phyloP scores from a whole-genome alignment of 2,888 invertebrate genomes.

The Tenthredo notha region DNA sequence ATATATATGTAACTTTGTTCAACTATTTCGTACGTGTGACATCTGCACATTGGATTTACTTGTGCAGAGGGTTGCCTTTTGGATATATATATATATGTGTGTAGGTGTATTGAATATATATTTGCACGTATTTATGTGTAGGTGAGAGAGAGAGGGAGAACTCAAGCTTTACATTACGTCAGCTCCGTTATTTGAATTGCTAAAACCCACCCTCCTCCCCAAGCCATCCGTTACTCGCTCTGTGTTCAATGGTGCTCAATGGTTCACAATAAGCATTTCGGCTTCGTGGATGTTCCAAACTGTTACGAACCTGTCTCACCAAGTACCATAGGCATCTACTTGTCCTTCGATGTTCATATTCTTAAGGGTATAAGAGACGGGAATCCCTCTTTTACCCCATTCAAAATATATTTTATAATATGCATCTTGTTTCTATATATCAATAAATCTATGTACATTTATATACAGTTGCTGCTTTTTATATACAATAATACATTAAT shows the following conservation, averaged over 20 bases:
- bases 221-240: conserved; percentile 28
- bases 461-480: too few species aligned
- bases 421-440: neutral
- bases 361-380: too few species aligned
- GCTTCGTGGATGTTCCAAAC: conserved; percentile 17
- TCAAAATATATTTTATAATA: neutral
- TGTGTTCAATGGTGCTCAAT: conserved; percentile 27
- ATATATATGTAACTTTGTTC: conserved; percentile 4
- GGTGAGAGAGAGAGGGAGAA: neutral
- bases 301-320: conserved; percentile 19
- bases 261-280: conserved; percentile 24
- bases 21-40: neutral
- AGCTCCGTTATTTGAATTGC: conserved; percentile 45
- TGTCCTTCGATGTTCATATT: neutral
- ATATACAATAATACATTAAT: too few species aligned
- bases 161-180: conserved; percentile 20
- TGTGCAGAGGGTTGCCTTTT: neutral
- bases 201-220: too few species aligned
- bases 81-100: neutral
- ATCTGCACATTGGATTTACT: neutral
- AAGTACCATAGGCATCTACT: neutral
- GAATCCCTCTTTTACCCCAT: neutral
- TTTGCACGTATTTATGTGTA: neutral
- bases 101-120: neutral
- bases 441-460: neutral